These are phyloP conservation scores for Danio aesculapii DNA, from an alignment of 2,797 vertebrate genomes.

Conservation along the genomic window DNA sequence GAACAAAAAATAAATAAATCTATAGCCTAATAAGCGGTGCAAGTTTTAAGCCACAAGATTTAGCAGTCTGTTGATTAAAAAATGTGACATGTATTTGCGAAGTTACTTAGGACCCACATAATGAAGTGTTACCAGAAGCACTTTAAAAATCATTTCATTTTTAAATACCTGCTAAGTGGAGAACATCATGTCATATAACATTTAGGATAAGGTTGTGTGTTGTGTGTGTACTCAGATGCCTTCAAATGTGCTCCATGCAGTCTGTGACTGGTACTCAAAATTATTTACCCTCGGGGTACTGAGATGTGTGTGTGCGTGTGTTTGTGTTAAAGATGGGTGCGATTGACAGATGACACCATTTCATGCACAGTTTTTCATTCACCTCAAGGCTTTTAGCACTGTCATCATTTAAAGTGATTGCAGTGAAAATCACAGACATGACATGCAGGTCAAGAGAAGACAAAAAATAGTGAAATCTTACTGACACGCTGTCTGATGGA, in stretches of 20 bases:
- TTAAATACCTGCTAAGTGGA: not conserved
- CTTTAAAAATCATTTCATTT: too few species aligned
- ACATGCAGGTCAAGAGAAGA: slow-evolving; percentile 16
- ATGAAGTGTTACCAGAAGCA: too few species aligned
- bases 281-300: not conserved
- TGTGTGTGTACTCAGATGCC: not conserved
- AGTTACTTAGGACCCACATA: too few species aligned
- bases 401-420: slow-evolving; percentile 29
- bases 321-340: slow-evolving; percentile 3
- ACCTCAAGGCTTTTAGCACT: slow-evolving; percentile 17
- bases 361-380: not conserved
- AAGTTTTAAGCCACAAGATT: too few species aligned
- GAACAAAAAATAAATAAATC: too few species aligned
- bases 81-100: too few species aligned
- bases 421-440: slow-evolving; percentile 28
- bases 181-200: not conserved
- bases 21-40: too few species aligned
- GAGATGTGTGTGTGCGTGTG: slow-evolving; percentile 6
- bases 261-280: not conserved
- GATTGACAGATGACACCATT: slow-evolving; percentile 42
- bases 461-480: not conserved
- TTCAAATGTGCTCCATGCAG: not conserved
- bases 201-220: not conserved
- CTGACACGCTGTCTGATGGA: slow-evolving; percentile 9
- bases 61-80: too few species aligned